Evolutionary conservation across 1,140 invertebrate species (phyloP), one percentile per base, ranked within the genome.

Genomic region (Drosophila orosa): DNA sequence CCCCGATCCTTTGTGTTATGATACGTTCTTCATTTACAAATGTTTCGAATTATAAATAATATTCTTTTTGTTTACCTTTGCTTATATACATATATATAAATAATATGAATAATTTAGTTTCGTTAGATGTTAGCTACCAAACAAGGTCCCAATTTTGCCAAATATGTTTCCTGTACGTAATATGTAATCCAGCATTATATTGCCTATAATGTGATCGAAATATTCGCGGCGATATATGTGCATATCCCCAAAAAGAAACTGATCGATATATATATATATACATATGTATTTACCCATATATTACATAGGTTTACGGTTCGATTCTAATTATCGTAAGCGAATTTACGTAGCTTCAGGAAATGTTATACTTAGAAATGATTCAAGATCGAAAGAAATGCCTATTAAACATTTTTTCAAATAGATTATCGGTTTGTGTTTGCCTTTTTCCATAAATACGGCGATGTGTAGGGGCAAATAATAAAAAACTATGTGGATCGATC

Each of bases 141-240:
- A 55, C 45, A 82, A 52, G 48, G 29, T 52, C 86, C 83, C 83
- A 87, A 86, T 73, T 84, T 86, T 86, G 83, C 83, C 83, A 86
- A 86, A 86, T 87, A 86, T 86, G 83, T 86, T 87, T 87, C 52
- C 59, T 79, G 54, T 77, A 73, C 71, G 65, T 75, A 52, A 52
- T 22, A 50, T 67, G 74, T 82, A 69, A 68, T 42, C 35, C 39
- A 48, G 13, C 62, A 67, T 69, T 48, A 59, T 67, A 67, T 48
- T 59, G 48, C 65, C 50, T 71, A 48, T 69, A 69, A 71, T 68
- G 63, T 68, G 67, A 71, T 71, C 48, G n/a, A 71, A 57, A 50
- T 68, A 55, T 55, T 44, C 7, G 47, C 19, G 37, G 37, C 33
- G 48, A 66, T 75, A 58, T 66, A 40, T 54, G 54, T 35, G 39